Base-by-base conservation (phyloP, 2,888 invertebrate species). In the Chydorus sphaericus region DNA sequence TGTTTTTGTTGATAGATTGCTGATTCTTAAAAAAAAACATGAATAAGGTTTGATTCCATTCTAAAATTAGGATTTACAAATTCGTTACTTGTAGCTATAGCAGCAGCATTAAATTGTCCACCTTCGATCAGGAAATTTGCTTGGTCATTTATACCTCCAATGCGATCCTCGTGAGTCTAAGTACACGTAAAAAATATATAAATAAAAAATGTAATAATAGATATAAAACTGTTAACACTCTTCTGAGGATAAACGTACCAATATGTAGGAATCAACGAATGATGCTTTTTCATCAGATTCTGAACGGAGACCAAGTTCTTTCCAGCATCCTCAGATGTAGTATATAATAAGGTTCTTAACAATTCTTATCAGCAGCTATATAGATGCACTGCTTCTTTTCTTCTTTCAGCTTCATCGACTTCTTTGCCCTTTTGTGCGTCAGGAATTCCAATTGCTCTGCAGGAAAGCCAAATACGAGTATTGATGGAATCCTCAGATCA, bases 351-450 rank as follows among this genome's bases (percentile, higher is more conserved):
- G 59, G 96, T 94, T 79, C 98, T 97, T 99, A 98, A 62, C 99
- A 80, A 74, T 98, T 98, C 73, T 99, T 98, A 60, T 98, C 96
- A 36, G 93, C 97, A 58, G 98, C 98, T 72, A 98, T 97, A 76
- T 97, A 99, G 0, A 94, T 94, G 62, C 97, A 82, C 70, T 98
- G 98, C 68, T 96, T 92, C 73, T 97, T 98, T 54, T 98, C 98
- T 71, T 99, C 98, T 72, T 98, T 97, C 65, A 98, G 76, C 70
- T 96, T 94, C 66, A 96, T 79, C 2, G 93, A 93, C 73, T 99
- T 99, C 73, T 98, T 97, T 0, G 91, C 90, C 0, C 96, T 94
- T 74, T 97, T 97, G 68, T 91, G 90, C 0, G 97, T 96, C 38
- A 99, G 78, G 72, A 88, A 89, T 72, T 97, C 96, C 98, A 98